Percentiles rank a stretch among this genome's conserved stretches.
These are phyloP conservation scores for Apodemus sylvaticus DNA, from an alignment of 2,113 vertebrate species.

Conservation along the genomic window DNA sequence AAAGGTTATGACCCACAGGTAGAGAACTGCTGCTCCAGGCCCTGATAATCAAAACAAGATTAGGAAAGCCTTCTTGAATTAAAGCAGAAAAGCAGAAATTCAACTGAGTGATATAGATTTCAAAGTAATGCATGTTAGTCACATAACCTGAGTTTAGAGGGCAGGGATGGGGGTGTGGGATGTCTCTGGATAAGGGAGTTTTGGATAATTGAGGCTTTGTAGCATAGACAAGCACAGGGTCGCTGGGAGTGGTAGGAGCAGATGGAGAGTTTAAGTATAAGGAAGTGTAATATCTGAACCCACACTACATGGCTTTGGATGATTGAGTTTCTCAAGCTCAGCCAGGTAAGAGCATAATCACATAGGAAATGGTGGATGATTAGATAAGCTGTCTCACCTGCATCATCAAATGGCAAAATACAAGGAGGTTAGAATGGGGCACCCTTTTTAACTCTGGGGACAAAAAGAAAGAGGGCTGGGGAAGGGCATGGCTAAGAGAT, in stretches of 20 bases:
- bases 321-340: conserved; percentile 8
- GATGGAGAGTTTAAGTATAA: conserved; percentile 8
- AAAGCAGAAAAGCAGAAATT: conserved; percentile 24
- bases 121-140: conserved; percentile 36
- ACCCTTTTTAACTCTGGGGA: neutral
- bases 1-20: neutral
- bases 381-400: neutral
- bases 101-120: conserved; percentile 19
- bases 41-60: conserved; percentile 28
- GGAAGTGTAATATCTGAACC: neutral
- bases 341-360: neutral
- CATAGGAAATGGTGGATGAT: conserved; percentile 12
- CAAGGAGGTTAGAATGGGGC: neutral
- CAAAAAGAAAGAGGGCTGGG: neutral
- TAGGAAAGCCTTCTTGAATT: conserved; percentile 17
- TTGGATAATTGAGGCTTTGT: neutral
- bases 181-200: conserved; percentile 57
- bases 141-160: conserved; percentile 37
- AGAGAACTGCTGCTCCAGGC: neutral
- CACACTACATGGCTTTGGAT: neutral
- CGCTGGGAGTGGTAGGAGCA: neutral
- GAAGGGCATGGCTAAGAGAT: neutral
- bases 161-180: neutral
- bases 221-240: neutral
- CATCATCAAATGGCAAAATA: conserved; percentile 3